Evolutionary conservation across 2,113 vertebrate species (phyloP).

Genomic region (Pardalotus punctatus): DNA sequence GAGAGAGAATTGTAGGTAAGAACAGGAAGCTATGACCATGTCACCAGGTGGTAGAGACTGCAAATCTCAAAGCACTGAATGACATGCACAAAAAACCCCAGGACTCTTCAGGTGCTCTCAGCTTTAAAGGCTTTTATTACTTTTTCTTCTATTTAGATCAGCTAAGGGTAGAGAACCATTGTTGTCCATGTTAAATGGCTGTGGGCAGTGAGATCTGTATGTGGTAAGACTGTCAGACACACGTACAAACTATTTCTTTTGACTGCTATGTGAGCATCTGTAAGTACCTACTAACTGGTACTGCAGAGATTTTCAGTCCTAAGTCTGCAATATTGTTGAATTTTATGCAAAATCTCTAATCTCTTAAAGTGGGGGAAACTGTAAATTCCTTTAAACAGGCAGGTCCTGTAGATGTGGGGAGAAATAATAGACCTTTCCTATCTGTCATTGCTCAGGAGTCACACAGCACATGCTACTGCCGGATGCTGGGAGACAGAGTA

Average conservation of each 20-base stretch:
- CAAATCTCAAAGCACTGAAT: not conserved
- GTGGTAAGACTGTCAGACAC: not conserved
- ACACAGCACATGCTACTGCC: not conserved
- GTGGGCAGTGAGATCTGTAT: not conserved
- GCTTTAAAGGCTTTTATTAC: not conserved
- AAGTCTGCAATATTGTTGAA: not conserved
- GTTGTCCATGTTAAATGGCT: not conserved
- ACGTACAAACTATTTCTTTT: not conserved
- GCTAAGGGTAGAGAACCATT: not conserved
- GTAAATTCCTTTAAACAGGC: not conserved
- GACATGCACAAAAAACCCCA: rapidly evolving
- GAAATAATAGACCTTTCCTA: not conserved
- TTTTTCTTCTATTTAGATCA: not conserved
- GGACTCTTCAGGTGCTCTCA: not conserved
- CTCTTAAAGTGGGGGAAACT: not conserved
- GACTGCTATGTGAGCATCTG: not conserved
- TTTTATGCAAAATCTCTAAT: not conserved
- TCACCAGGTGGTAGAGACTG: not conserved
- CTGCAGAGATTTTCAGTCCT: not conserved
- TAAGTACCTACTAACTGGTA: not conserved
- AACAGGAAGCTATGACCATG: not conserved
- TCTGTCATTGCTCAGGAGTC: not conserved
- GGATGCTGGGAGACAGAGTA: not conserved
- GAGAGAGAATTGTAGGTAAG: not conserved
- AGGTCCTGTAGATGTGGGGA: not conserved